Evolutionary conservation across 2,888 invertebrate genomes (phyloP).

Genomic region (Scaptodrosophila latifasciaeformis): DNA sequence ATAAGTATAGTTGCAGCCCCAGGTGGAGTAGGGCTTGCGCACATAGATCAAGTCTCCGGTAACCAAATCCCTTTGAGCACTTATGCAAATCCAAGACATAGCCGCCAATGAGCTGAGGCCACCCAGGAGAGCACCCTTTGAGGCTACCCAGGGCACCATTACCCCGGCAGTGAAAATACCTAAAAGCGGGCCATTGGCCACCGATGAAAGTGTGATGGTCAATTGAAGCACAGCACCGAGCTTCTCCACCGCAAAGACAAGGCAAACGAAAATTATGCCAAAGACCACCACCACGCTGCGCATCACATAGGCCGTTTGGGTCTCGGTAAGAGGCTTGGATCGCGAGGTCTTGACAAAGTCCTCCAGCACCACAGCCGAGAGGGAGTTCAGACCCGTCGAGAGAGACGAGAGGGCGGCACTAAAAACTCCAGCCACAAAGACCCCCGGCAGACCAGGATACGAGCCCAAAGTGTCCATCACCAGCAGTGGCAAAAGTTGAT

Average conservation of each 20-base stretch:
- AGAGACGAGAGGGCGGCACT: slow-evolving; percentile 91
- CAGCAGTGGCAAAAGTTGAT: slow-evolving; percentile 86
- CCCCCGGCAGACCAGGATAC: slow-evolving; percentile 87
- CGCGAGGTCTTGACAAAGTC: slow-evolving; percentile 81
- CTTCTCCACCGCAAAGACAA: slow-evolving; percentile 81
- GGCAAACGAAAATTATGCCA: slow-evolving; percentile 79
- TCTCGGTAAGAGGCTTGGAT: slow-evolving; percentile 77
- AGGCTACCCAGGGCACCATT: slow-evolving; percentile 81
- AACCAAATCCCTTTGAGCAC: slow-evolving; percentile 77
- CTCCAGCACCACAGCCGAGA: slow-evolving; percentile 84
- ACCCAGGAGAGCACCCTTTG: slow-evolving; percentile 78
- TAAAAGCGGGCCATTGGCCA: slow-evolving; percentile 81
- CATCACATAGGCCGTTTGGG: slow-evolving; percentile 79
- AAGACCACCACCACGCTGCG: slow-evolving; percentile 80
- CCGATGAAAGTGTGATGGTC: slow-evolving; percentile 79
- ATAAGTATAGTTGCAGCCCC: slow-evolving; percentile 77
- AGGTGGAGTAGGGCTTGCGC: slow-evolving; percentile 76
- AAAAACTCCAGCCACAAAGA: slow-evolving; percentile 93
- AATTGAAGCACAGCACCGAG: slow-evolving; percentile 84
- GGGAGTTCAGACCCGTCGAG: slow-evolving; percentile 85
- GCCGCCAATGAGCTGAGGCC: slow-evolving; percentile 76
- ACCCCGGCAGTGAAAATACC: slow-evolving; percentile 83
- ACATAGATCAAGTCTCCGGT: slow-evolving; percentile 75
- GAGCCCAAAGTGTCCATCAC: slow-evolving; percentile 90
- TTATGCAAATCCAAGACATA: slow-evolving; percentile 78